Percentiles rank a stretch among this genome's conserved stretches.
These are phyloP conservation scores for Scaptomyza reducta DNA, from an alignment of 2,888 invertebrate genomes.

Conservation along the genomic window DNA sequence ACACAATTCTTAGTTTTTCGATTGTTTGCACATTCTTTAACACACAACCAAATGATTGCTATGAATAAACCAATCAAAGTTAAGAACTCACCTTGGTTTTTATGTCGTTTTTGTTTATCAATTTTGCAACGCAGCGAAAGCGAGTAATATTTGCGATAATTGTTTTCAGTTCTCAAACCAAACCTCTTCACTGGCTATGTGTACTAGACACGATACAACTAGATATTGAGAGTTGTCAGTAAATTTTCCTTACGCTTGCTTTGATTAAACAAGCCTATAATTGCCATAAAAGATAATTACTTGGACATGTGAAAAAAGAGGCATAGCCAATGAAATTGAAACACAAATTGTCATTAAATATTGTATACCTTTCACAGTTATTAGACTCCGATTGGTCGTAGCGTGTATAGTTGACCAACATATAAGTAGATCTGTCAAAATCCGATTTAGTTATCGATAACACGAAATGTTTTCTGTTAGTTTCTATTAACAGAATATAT, in stretches of 20 bases:
- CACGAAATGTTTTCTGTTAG: neutral
- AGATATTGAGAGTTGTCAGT: conserved; percentile 54
- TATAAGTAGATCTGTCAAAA: conserved; percentile 25
- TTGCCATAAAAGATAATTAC: neutral
- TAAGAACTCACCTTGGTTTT: conserved; percentile 57
- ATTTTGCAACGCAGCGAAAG: conserved; percentile 58
- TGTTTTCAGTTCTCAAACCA: conserved; percentile 62
- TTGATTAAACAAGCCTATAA: conserved; percentile 10
- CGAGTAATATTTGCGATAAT: conserved; percentile 63
- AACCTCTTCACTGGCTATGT: conserved; percentile 54
- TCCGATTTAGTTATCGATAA: conserved; percentile 29
- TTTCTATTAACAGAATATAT: neutral
- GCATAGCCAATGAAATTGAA: conserved; percentile 2
- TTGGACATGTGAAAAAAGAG: neutral
- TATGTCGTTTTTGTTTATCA: conserved; percentile 46
- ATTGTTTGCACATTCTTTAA: conserved; percentile 28
- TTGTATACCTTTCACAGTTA: conserved; percentile 6
- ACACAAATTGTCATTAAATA: conserved; percentile 13
- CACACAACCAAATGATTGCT: conserved; percentile 17
- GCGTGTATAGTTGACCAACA: conserved; percentile 29
- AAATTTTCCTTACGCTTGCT: conserved; percentile 44
- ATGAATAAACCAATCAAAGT: conserved; percentile 8
- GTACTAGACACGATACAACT: conserved; percentile 60
- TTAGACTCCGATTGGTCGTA: conserved; percentile 29
- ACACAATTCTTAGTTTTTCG: conserved; percentile 36